Percentiles rank a stretch among this genome's conserved stretches.
These are phyloP conservation scores for Drosophila ironensis DNA, from an alignment of 1,140 invertebrate genomes.

Conservation along the genomic window DNA sequence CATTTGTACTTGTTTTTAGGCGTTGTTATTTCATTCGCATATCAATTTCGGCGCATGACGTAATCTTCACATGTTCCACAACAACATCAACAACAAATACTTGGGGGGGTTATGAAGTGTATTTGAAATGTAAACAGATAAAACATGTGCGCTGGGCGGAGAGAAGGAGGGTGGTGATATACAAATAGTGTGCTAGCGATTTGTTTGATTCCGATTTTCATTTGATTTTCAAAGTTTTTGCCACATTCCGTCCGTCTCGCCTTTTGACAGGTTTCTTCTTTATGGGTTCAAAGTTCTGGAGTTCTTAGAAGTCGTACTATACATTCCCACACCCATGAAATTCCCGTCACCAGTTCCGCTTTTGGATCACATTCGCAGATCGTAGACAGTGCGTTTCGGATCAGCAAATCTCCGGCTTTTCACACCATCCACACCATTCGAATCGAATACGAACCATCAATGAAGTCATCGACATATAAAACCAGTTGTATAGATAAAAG, in stretches of 20 bases:
- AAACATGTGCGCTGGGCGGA: slow-evolving; percentile 20
- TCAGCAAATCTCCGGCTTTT: slow-evolving; percentile 25
- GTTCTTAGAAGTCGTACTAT: not conserved
- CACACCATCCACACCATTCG: slow-evolving; percentile 6
- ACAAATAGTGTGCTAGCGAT: not conserved
- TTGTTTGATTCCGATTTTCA: slow-evolving; percentile 4
- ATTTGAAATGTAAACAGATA: slow-evolving; percentile 75
- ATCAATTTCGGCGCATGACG: slow-evolving; percentile 79
- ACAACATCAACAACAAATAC: slow-evolving; percentile 19
- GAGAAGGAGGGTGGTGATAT: slow-evolving; percentile 2
- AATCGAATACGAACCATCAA: not conserved
- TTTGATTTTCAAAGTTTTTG: not conserved
- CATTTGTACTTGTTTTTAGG: slow-evolving; percentile 26
- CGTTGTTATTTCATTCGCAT: slow-evolving; percentile 57
- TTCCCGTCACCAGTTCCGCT: not conserved
- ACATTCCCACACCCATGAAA: not conserved
- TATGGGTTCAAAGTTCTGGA: slow-evolving; percentile 1
- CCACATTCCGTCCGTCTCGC: no score
- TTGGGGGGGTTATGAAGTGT: slow-evolving; percentile 65
- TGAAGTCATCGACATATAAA: slow-evolving; percentile 39
- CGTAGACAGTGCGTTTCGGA: slow-evolving; percentile 27
- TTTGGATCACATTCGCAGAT: not conserved
- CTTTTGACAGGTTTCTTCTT: slow-evolving; percentile 17
- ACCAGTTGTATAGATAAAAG: slow-evolving; percentile 32
- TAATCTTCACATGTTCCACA: slow-evolving; percentile 76